Evolutionary conservation across 2,888 invertebrate species (phyloP).

Genomic region (Orchesella flavescens): DNA sequence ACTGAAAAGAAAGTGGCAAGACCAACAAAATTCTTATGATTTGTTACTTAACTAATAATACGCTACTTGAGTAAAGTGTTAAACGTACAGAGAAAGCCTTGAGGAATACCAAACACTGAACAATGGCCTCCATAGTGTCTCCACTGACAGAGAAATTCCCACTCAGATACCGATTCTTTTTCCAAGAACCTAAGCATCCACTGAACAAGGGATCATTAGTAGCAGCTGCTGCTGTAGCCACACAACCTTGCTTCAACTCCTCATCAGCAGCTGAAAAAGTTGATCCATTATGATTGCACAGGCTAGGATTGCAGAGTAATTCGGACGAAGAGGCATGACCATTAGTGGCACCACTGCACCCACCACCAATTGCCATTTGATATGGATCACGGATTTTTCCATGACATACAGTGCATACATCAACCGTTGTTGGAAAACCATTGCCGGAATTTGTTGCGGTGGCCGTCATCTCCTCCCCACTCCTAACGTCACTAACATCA

Average conservation of each 20-base stretch:
- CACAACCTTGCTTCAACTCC: constrained; percentile 33
- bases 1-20: no score
- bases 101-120: constrained; percentile 92
- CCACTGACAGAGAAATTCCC: constrained; percentile 92
- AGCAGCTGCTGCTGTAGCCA: constrained; percentile 42
- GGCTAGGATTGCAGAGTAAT: not conserved
- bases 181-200: constrained; percentile 71
- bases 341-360: constrained; percentile 47
- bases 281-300: constrained; percentile 48
- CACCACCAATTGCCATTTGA: constrained; percentile 47
- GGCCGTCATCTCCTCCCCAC: not conserved
- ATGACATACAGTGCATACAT: constrained; percentile 50
- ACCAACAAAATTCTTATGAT: no score
- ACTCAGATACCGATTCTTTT: constrained; percentile 82
- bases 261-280: constrained; percentile 38
- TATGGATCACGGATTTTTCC: constrained; percentile 55
- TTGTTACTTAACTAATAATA: not conserved
- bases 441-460: constrained; percentile 3
- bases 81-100: constrained; percentile 93
- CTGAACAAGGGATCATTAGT: constrained; percentile 64
- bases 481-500: constrained; percentile 23
- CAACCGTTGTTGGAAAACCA: not conserved
- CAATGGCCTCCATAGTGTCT: constrained; percentile 94
- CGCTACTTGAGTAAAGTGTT: not conserved
- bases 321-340: constrained; percentile 41